Base-by-base conservation (phyloP, 2,888 invertebrate genomes). In the Meta bourneti region DNA sequence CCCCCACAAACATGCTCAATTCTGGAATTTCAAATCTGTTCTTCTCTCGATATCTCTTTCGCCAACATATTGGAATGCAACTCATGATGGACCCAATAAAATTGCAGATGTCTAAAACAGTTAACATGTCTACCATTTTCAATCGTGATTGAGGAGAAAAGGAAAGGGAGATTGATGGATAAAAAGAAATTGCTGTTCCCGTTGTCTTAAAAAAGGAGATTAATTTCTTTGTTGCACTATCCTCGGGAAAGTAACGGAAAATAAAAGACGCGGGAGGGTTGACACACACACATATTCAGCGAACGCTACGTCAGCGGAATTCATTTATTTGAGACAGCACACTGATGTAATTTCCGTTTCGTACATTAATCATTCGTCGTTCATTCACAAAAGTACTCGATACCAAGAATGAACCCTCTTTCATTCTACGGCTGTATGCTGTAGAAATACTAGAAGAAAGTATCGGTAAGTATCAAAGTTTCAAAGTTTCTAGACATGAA, bases 151-250 rank as follows among this genome's bases (percentile, higher is more conserved):
- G 61, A 61, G 52, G 19, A 78, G 16, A 20, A 52, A 51, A 78
- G 78, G 78, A 78, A 78, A 78, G n/a, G 11, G 78, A 52, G 78
- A 78, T 34, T 72, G 72, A 72, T 20, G 16, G 78, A 52, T 7
- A 52, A 78, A 52, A 78, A 52, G 78, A 52, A 78, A 52, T 52
- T 51, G 52, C n/a, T 72, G 19, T 72, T 72, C 19, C 20, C 34
- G 49, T 78, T 78, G 78, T 52, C 52, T 78, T 52, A n/a, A n/a
- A 72, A 61, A 61, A 16, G n/a, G 52, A 78, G 78, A 78, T 78
- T 78, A 52, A 78, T 78, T 52, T 78, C 78, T 52, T 61, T 61
- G 11, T 5, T 61, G 61, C 61, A 61, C 61, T 16, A 8, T 7
- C 61, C 11, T 61, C 16, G 8, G 61, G 16, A 6, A 61, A 13